phyloP scores from a whole-genome alignment of 2,797 vertebrate genomes.

The Erithacus rubecula region DNA sequence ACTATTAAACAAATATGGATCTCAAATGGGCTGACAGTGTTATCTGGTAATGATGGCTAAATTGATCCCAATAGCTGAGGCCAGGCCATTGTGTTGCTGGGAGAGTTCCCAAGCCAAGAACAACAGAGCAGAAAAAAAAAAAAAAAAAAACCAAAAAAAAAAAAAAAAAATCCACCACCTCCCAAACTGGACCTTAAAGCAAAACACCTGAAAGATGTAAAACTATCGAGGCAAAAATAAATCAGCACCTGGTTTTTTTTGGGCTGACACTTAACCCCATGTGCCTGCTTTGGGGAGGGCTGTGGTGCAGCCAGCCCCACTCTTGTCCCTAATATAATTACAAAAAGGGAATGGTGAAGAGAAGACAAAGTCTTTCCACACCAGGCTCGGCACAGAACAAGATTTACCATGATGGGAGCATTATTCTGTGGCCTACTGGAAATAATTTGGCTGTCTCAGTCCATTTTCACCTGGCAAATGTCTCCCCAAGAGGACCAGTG shows the following conservation, averaged over 20 bases:
- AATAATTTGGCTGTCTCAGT: conserved; percentile 40
- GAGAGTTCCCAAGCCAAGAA: not conserved
- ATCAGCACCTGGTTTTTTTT: not conserved
- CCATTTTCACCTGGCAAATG: conserved; percentile 23
- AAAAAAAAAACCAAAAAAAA: not conserved
- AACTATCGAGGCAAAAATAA: not conserved
- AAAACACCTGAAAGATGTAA: conserved; percentile 51
- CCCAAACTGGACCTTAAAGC: not conserved
- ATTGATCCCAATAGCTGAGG: conserved; percentile 79
- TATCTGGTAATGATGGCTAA: conserved; percentile 83
- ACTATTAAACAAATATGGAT: conserved; percentile 86
- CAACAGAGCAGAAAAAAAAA: not conserved
- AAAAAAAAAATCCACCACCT: not conserved
- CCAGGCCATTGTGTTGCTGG: not conserved
- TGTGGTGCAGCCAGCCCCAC: not conserved
- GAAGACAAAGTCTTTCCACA: conserved; percentile 2
- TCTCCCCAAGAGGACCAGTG: not conserved
- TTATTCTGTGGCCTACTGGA: conserved; percentile 43
- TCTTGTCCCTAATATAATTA: not conserved
- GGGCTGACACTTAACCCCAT: not conserved
- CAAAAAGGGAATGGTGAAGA: not conserved
- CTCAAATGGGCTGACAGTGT: conserved; percentile 62
- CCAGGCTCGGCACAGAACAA: not conserved
- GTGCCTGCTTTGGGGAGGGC: not conserved
- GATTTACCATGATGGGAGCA: not conserved